Evolutionary conservation across 2,113 vertebrate genomes (phyloP), one percentile per base, ranked within the genome.

Genomic region (Epinephelus fuscoguttatus): DNA sequence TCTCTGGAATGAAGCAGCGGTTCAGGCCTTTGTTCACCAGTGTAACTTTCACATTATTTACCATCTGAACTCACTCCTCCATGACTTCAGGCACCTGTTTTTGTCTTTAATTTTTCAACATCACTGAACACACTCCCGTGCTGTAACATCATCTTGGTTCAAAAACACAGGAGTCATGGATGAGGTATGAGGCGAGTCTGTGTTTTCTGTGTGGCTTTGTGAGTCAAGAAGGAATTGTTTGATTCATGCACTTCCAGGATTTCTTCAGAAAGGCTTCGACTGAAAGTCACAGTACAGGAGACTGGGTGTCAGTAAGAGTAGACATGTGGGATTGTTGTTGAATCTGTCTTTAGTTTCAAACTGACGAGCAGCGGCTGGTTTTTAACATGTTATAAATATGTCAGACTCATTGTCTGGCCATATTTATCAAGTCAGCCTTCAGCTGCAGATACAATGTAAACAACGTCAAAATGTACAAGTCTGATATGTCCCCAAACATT

Each of bases 31-130:
- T 4, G 4, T 0, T 6, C 60, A 47, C 52, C 13, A 0, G 42
- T 3, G 0, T 64, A n/a, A 68, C 55, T 0, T 72, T 75, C 76
- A 83, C 56, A 27, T 79, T 50, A 57, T 87, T 68, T 71, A 68
- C 52, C 84, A 79, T 79, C 75, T 78, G 83, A 63, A 14, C 47
- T 60, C 37, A 2, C 47, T 45, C 57, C 60, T 73, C 42, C 5
- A 3, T 18, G 14, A 30, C 80, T 80, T 19, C 71, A 69, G 19
- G 4, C 83, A 21, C 74, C 89, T 93, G 91, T 8, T 92, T 91
- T 91, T 57, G 78, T 91, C 84, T 72, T 90, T 64, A 89, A 37
- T 8, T 23, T 14, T 2, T 70, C 17, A 1, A 30, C 68, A 6
- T 69, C n/a, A 18, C 49, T 76, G 61, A 74, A 86, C 60, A 12